Evolutionary conservation across 2,888 invertebrate genomes (phyloP), one percentile per base, ranked within the genome.

Genomic region (Chymomyza caudatula): DNA sequence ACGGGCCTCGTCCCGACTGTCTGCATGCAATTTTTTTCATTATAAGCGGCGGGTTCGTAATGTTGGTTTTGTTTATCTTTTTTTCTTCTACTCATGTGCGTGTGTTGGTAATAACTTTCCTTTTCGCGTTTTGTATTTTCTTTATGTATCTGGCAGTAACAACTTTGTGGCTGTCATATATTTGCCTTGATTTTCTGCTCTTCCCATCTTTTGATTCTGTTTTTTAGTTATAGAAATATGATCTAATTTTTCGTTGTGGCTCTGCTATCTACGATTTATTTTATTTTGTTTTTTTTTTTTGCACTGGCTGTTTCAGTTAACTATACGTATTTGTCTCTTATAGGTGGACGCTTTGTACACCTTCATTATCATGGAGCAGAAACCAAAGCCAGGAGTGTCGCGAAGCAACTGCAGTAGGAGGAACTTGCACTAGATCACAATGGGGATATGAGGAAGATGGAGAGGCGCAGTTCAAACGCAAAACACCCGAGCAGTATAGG

Each of bases 211-310:
- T 43, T 37, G 53, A 61, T 67, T 67, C 52, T 47, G 58, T 53
- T 51, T 20, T 3, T 57, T 60, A 63, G 52, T 70, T 72, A 74
- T 71, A 71, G 62, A 47, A 67, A 65, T 67, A 63, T 72, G 58
- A 77, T 82, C 66, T 60, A 62, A 64, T 63, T 43, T 56, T 25
- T 25, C 17, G 23, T 61, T 44, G 42, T 20, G 25, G 53, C 19
- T 47, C 17, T 47, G 44, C 4, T 17, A 6, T 17, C 5, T 17
- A 37, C 11, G 37, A 37, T 4, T 47, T 17, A 47, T 17, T 17
- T 47, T 47, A 3, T 43, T 49, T 55, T 19, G 56, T 47, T 55
- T 62, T 25, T 23, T 25, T 23, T 23, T 22, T 11, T n/a, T 23
- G 15, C 11, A 23, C 13, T 17, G 3, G 15, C 4, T 11, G 57